A percentile compares a stretch with the other conserved stretches of the same genome.
phyloP scores from a whole-genome alignment of 2,888 invertebrate genomes.

The Halictus ligatus region DNA sequence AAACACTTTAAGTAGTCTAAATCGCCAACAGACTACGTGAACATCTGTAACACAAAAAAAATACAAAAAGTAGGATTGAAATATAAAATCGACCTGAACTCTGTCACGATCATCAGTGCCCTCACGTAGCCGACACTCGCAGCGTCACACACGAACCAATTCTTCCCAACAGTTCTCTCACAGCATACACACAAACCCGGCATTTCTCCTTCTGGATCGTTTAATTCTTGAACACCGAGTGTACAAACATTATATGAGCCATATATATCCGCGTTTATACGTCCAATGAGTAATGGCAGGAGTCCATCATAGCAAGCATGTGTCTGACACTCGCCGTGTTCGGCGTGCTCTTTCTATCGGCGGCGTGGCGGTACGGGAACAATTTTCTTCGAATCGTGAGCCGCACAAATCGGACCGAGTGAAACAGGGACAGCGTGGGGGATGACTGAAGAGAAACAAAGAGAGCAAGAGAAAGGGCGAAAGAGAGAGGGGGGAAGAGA shows the following conservation, averaged over 20 bases:
- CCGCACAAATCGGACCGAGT: constrained; percentile 26
- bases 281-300: constrained; percentile 75
- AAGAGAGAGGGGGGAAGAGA: not conserved
- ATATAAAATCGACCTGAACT: not conserved
- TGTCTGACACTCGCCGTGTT: constrained; percentile 69
- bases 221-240: constrained; percentile 36
- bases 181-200: not conserved
- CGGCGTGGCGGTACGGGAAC: constrained; percentile 63
- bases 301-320: constrained; percentile 75
- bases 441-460: not conserved
- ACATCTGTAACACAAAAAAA: too few relatives aligned
- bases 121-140: not conserved
- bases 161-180: not conserved
- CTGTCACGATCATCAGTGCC: not conserved
- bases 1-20: too few relatives aligned
- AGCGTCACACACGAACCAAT: not conserved
- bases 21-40: too few relatives aligned
- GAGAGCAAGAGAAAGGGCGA: not conserved
- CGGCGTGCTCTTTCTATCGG: constrained; percentile 56
- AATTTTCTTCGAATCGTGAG: constrained; percentile 72
- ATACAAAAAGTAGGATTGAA: too few relatives aligned
- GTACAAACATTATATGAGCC: constrained; percentile 42
- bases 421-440: constrained; percentile 7
- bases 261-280: constrained; percentile 62
- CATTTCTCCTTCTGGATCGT: constrained; percentile 18